Percentiles rank a stretch among this genome's conserved stretches.
These are phyloP conservation scores for Loris lydekkerianus DNA, from an alignment of 2,797 vertebrate genomes.

Conservation along the genomic window DNA sequence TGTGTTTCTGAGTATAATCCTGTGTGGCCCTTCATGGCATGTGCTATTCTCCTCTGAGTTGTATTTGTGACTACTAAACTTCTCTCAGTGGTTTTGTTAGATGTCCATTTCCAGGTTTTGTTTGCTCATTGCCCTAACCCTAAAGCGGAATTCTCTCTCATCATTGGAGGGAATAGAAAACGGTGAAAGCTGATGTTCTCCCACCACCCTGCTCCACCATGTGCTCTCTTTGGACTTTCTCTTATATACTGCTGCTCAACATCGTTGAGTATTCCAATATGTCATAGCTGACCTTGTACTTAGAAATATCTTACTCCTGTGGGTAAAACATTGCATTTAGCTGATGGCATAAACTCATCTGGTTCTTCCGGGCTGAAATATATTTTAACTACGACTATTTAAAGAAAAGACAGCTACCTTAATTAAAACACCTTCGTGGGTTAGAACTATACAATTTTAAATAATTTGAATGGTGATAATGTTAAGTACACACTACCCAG, in stretches of 20 bases:
- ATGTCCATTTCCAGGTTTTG: background rate
- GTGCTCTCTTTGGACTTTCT: background rate
- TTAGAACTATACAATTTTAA: background rate
- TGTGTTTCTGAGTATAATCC: background rate
- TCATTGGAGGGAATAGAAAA: background rate
- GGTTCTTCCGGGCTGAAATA: background rate
- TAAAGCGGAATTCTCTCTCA: background rate
- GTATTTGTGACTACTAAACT: background rate
- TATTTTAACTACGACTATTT: background rate
- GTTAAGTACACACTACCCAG: background rate
- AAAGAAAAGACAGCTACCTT: background rate
- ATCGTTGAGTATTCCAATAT: background rate
- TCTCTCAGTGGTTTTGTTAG: background rate
- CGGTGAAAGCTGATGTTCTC: background rate
- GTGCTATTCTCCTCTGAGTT: background rate
- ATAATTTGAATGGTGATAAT: background rate
- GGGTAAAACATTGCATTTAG: background rate
- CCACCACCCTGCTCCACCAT: background rate
- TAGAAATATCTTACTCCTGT: background rate
- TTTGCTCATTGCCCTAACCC: background rate
- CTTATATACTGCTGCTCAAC: background rate
- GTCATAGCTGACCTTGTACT: slow-evolving; percentile 6
- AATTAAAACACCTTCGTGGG: background rate
- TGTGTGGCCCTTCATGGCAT: background rate
- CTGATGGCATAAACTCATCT: background rate